Conservation (phyloP, 1,140 invertebrate genomes). For the Hylaeus anthracinus region DNA sequence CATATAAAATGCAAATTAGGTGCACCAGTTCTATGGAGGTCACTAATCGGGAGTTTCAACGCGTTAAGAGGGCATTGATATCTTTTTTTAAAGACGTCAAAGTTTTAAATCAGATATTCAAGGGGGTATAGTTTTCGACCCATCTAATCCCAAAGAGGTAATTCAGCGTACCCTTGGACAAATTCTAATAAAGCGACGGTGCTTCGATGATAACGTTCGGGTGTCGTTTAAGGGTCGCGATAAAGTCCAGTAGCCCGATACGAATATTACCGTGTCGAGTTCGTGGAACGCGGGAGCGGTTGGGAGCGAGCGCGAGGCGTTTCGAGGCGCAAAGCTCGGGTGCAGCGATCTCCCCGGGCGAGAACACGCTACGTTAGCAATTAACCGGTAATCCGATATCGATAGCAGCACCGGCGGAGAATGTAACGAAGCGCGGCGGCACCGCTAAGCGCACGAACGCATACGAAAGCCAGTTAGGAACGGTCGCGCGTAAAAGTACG, state of each 20-base stretch:
- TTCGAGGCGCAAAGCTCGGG: constrained; percentile 27
- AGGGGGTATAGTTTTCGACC: too few species aligned
- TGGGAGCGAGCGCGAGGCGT: background rate
- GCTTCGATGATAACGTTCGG: too few species aligned
- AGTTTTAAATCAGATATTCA: too few species aligned
- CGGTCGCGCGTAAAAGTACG: background rate
- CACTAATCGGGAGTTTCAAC: background rate
- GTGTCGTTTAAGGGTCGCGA: too few species aligned
- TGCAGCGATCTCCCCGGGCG: constrained; percentile 25
- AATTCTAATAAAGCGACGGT: too few species aligned
- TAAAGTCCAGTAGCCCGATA: background rate
- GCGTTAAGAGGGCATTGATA: too few species aligned
- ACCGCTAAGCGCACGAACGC: constrained; percentile 15
- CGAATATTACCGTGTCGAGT: background rate
- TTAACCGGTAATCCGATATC: constrained; percentile 57
- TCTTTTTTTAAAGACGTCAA: too few species aligned
- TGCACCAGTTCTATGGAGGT: background rate
- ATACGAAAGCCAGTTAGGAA: constrained; percentile 3
- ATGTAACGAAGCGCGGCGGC: constrained; percentile 7
- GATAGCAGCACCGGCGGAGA: constrained; percentile 31
- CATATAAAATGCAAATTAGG: background rate
- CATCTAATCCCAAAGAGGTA: too few species aligned
- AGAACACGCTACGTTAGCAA: constrained; percentile 41
- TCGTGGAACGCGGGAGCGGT: background rate
- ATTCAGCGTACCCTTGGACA: too few species aligned